Evolutionary conservation across 2,113 vertebrate genomes (phyloP).

Genomic region (Serinus canaria): DNA sequence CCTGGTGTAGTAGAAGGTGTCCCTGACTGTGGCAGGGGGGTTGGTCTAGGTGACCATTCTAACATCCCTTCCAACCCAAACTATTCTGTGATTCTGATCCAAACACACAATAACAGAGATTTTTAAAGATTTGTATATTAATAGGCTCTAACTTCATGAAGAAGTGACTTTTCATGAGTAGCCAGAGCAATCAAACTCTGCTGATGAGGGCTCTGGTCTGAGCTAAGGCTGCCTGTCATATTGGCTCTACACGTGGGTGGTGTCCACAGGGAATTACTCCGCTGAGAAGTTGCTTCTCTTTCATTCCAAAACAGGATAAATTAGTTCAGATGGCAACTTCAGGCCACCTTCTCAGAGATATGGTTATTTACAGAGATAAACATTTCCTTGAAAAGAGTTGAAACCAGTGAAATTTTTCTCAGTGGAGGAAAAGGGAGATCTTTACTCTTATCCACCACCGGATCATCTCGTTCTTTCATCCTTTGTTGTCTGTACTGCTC

Average conservation of each 20-base stretch:
- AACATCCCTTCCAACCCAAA: neutral
- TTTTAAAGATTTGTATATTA: neutral
- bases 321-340: neutral
- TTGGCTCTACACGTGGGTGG: neutral
- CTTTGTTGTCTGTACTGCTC: neutral
- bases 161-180: neutral
- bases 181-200: neutral
- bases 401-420: neutral
- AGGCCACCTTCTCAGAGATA: neutral
- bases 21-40: neutral
- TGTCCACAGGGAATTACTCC: neutral
- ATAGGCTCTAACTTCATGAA: neutral
- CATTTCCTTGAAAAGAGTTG: neutral
- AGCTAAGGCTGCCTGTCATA: neutral
- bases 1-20: neutral
- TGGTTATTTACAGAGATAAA: accelerated
- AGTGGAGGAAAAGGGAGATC: neutral
- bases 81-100: neutral
- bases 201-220: neutral
- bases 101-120: neutral
- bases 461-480: neutral
- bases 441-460: neutral
- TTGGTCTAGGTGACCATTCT: neutral
- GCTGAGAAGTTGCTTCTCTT: neutral
- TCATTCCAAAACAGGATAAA: neutral